Conservation (phyloP, 2,113 vertebrate species). For the Tragelaphus buxtoni region DNA sequence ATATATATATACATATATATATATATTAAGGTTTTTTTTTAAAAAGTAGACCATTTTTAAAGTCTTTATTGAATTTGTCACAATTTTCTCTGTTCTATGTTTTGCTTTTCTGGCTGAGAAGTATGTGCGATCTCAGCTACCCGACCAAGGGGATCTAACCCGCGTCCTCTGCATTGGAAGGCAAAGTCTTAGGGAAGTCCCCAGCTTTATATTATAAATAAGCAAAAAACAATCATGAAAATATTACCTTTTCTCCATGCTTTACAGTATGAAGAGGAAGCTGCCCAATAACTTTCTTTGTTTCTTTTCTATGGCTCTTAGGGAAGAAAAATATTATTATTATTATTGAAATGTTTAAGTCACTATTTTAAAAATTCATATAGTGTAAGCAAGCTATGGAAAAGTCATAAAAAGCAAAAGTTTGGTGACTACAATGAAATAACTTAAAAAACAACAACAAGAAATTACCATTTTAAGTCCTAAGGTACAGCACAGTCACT, state of each 20-base stretch:
- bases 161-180: background rate
- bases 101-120: background rate
- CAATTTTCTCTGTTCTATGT: background rate
- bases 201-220: background rate
- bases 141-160: background rate
- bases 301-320: slow-evolving; percentile 85
- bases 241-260: slow-evolving; percentile 84
- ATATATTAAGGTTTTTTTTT: fast-evolving
- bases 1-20: background rate
- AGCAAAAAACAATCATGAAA: background rate
- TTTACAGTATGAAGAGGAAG: slow-evolving; percentile 84
- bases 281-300: slow-evolving; percentile 83
- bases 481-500: background rate
- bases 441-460: background rate
- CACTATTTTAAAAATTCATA: background rate
- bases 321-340: slow-evolving; percentile 32
- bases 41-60: background rate
- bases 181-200: background rate
- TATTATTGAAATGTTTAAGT: slow-evolving; percentile 35
- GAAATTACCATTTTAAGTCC: background rate
- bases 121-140: background rate
- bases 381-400: background rate
- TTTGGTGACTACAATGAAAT: background rate
- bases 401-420: slow-evolving; percentile 16
- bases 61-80: background rate